Conservation (phyloP, 2,797 vertebrate genomes). For the Ceryle rudis region DNA sequence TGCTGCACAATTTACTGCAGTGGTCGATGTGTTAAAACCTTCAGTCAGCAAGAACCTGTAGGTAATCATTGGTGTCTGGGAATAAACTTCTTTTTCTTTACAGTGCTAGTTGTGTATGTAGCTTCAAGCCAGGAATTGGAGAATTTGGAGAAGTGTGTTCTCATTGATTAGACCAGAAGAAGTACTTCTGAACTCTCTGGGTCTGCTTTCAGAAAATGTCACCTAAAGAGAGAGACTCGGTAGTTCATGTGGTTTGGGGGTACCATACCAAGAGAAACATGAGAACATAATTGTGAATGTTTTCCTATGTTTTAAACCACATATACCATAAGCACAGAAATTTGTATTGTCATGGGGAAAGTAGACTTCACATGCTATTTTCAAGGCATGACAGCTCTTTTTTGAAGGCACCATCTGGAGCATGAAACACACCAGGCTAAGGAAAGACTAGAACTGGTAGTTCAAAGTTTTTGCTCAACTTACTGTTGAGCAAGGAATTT, state of each 20-base stretch:
- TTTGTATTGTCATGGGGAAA: not conserved
- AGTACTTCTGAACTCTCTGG: not conserved
- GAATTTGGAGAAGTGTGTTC: not conserved
- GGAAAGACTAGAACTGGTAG: not conserved
- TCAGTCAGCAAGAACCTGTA: not conserved
- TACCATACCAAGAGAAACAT: not conserved
- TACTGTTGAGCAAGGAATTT: not conserved
- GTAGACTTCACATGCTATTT: not conserved
- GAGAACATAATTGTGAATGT: not conserved
- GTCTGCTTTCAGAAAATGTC: not conserved
- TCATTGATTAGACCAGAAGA: not conserved
- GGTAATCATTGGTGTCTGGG: not conserved
- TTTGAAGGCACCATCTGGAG: not conserved
- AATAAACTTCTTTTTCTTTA: slow-evolving; percentile 7
- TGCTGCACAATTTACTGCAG: not conserved
- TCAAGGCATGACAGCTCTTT: not conserved
- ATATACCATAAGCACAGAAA: not conserved
- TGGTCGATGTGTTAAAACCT: not conserved
- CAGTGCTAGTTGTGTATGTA: not conserved
- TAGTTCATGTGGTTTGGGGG: not conserved
- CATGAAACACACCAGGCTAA: not conserved
- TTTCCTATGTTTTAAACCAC: not conserved
- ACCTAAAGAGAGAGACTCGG: not conserved
- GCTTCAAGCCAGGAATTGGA: not conserved
- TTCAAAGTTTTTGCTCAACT: not conserved